Percentiles rank a stretch among this genome's conserved stretches.
Conservation (phyloP, 2,888 invertebrate species). For the Rosalia funebris region DNA sequence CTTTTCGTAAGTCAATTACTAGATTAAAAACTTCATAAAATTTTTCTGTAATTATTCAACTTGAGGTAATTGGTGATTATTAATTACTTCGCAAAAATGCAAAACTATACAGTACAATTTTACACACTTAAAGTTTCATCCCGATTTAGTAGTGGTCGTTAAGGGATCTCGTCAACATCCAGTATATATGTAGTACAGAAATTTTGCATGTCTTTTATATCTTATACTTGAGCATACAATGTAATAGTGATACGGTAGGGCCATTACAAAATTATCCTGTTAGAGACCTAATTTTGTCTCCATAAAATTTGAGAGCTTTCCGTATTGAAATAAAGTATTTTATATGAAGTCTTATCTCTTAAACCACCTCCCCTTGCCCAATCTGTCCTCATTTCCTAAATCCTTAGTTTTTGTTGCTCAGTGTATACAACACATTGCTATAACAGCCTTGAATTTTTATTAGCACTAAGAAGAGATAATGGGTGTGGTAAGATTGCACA, state of each 20-base stretch:
- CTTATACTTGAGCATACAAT: background rate
- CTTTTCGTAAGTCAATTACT: no score
- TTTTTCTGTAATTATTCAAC: no score
- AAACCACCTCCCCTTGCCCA: background rate
- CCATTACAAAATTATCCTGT: background rate
- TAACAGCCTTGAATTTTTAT: background rate
- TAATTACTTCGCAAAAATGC: no score
- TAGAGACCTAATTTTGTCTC: background rate
- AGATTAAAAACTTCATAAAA: no score
- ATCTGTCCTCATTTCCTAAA: background rate
- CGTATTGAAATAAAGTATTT: conserved; percentile 13
- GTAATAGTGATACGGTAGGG: background rate
- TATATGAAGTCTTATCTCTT: background rate
- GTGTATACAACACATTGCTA: background rate
- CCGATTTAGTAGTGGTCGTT: no score
- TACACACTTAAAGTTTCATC: no score
- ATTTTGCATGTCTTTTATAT: no score
- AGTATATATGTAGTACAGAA: no score
- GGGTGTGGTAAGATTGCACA: background rate
- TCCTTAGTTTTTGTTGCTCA: background rate
- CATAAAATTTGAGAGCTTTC: conserved; percentile 6
- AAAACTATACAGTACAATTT: no score
- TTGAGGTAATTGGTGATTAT: no score
- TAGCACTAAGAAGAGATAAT: background rate
- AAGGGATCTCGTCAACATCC: no score